Evolutionary conservation across 2,797 vertebrate species (phyloP), one percentile per base, ranked within the genome.

Genomic region (Cuniculus paca): DNA sequence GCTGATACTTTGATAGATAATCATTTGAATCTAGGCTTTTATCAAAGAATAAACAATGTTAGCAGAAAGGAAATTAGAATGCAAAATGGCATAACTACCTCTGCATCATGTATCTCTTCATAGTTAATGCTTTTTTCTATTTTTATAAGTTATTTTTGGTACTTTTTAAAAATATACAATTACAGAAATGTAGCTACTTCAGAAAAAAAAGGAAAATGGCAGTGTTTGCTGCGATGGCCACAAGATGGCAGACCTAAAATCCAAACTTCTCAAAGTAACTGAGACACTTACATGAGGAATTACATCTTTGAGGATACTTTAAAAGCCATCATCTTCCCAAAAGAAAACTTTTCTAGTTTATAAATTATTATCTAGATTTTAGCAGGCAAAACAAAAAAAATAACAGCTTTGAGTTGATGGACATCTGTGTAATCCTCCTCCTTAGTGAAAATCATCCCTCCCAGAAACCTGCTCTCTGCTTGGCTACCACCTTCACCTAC

Each of bases 151-250:
- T 22, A 39, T 39, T 88, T 79, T 58, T 19, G 39, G 31, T 60
- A 39, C 20, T 20, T 80, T 68, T 94, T 83, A 56, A 91, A 79
- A 72, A 78, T 52, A 17, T 6, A 56, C 12, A 78, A 63, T 77
- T 80, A 68, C 28, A 72, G 63, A 82, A 42, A 65, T 77, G 10
- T 68, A 82, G 50, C 26, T 75, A 60, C 19, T 95, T 92, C 26
- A 42, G 17, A 24, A 13, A 13, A 36, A 36, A 78, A 36, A 39
- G 42, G 26, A 70, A 95, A 89, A 50, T 34, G 42, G 36, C 48
- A 93, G 81, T 95, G 90, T 88, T 97, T 97, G 92, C 94, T 80
- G 52, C 56, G 96, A 4, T 58, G 96, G 80, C 97, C 96, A 96
- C 93, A 39, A 96, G 97, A 94, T 96, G 63, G 86, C 84, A 97